Conservation (phyloP, 2,888 invertebrate genomes). For the Anthophora plumipes region DNA sequence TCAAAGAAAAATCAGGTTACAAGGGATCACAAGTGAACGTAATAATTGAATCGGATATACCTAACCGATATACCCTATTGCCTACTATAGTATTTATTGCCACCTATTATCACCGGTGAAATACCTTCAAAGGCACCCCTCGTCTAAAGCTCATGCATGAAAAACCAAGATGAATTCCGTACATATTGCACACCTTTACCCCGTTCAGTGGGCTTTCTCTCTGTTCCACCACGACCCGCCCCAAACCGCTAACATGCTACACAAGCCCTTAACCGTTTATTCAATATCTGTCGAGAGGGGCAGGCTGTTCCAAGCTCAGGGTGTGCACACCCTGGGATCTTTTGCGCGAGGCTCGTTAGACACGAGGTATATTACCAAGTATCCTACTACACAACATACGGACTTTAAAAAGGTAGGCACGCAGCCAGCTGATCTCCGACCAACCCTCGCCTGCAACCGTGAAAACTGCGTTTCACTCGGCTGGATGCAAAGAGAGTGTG, state of each 20-base stretch:
- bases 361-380: constrained; percentile 47
- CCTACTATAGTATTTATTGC: neutral
- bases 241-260: constrained; percentile 73
- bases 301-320: constrained; percentile 42
- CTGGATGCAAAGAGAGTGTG: constrained; percentile 7
- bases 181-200: constrained; percentile 12
- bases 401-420: constrained; percentile 67
- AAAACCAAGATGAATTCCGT: constrained; percentile 3
- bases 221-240: constrained; percentile 45
- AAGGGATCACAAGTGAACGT: too few species aligned
- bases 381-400: constrained; percentile 56
- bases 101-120: neutral
- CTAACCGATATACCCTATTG: neutral
- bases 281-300: constrained; percentile 75
- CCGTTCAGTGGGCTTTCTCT: constrained; percentile 4
- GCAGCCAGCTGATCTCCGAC: constrained; percentile 68
- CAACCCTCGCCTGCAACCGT: constrained; percentile 64
- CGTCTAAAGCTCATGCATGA: neutral
- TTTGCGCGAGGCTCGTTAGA: constrained; percentile 67
- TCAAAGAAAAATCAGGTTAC: too few species aligned
- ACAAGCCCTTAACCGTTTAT: constrained; percentile 74
- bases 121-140: constrained; percentile 22
- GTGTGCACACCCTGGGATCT: constrained; percentile 56
- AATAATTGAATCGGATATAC: neutral
- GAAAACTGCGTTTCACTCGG: constrained; percentile 51